Conservation (phyloP, 2,888 invertebrate genomes). For the Laspeyria flexula region DNA sequence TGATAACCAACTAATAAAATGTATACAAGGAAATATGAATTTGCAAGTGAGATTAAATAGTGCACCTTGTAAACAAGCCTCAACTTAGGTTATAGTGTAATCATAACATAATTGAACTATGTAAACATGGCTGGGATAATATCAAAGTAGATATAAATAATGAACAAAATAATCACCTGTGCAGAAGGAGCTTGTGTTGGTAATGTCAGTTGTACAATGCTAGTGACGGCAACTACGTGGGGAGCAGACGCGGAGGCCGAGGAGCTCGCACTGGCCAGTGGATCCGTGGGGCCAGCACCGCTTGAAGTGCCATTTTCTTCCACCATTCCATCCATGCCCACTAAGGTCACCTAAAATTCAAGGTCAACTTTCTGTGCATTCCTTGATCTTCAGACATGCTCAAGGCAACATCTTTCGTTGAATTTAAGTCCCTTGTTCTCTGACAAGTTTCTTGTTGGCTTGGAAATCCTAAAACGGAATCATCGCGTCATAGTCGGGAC, state of each 20-base stretch:
- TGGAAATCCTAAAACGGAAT: slow-evolving; percentile 75
- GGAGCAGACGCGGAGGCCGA: slow-evolving; percentile 61
- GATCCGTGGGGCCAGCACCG: slow-evolving; percentile 72
- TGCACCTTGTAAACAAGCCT: slow-evolving; percentile 11
- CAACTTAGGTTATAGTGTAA: slow-evolving; percentile 18
- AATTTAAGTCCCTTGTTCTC: slow-evolving; percentile 49
- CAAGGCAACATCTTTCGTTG: slow-evolving; percentile 54
- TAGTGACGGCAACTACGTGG: slow-evolving; percentile 87
- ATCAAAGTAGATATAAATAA: slow-evolving; percentile 25
- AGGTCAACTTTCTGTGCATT: slow-evolving; percentile 82
- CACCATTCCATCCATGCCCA: slow-evolving; percentile 96
- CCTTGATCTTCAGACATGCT: slow-evolving; percentile 65
- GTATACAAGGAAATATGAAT: background rate
- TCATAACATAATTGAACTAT: slow-evolving; percentile 19
- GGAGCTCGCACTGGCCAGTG: slow-evolving; percentile 66
- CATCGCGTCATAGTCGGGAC: slow-evolving; percentile 75
- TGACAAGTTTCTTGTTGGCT: slow-evolving; percentile 67
- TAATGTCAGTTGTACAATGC: slow-evolving; percentile 95
- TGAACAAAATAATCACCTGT: slow-evolving; percentile 84
- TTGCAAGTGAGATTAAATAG: background rate
- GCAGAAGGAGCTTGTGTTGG: slow-evolving; percentile 88
- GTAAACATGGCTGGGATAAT: slow-evolving; percentile 25
- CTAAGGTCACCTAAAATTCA: slow-evolving; percentile 88
- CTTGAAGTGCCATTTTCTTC: slow-evolving; percentile 92
- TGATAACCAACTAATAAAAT: background rate